Conservation (phyloP, 2,888 invertebrate species). For the Cosmia trapezina region DNA sequence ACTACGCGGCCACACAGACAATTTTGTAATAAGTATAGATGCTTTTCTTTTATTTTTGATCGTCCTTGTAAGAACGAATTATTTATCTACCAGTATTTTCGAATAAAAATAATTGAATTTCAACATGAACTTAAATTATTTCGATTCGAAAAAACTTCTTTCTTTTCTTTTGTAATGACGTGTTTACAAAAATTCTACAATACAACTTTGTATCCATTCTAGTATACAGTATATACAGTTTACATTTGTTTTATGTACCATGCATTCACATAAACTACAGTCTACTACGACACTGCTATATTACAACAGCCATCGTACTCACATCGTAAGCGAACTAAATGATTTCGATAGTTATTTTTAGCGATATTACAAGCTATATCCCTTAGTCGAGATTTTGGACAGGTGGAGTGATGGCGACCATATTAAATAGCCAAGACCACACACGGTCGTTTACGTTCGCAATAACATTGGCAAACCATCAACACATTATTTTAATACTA, state of each 20-base stretch:
- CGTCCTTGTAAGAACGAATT: too few relatives aligned
- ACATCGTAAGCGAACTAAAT: slow-evolving; percentile 3
- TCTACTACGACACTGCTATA: neutral
- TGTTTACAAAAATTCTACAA: too few relatives aligned
- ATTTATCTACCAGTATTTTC: too few relatives aligned
- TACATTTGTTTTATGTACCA: neutral
- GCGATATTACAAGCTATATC: slow-evolving; percentile 34
- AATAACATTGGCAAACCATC: slow-evolving; percentile 55
- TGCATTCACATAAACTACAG: neutral
- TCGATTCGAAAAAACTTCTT: too few relatives aligned
- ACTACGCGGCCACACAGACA: too few relatives aligned
- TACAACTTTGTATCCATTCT: too few relatives aligned
- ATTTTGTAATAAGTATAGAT: too few relatives aligned
- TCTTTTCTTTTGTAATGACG: too few relatives aligned
- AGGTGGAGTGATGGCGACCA: slow-evolving; percentile 42
- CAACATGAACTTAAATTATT: too few relatives aligned
- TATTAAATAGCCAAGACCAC: slow-evolving; percentile 57
- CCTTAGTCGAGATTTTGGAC: slow-evolving; percentile 47
- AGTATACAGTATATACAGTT: neutral
- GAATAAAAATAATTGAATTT: too few relatives aligned
- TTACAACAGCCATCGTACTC: neutral
- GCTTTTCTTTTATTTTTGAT: too few relatives aligned
- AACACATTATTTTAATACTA: slow-evolving; percentile 54
- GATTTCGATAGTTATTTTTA: slow-evolving; percentile 45
- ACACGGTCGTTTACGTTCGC: slow-evolving; percentile 42